phyloP scores from a whole-genome alignment of 2,113 vertebrate genomes.

The Amia ocellicauda region DNA sequence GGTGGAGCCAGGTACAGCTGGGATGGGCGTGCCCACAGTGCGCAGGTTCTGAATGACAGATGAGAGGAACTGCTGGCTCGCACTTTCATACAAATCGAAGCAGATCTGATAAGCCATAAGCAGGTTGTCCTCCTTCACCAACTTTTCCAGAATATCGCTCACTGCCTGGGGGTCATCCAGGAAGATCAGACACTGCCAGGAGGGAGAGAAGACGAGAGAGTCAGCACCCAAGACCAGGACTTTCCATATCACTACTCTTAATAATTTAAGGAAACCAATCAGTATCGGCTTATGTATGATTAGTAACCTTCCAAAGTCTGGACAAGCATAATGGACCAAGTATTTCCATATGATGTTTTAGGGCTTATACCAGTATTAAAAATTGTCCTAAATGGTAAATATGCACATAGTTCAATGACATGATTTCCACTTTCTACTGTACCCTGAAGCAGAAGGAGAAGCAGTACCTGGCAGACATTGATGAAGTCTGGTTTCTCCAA shows the following conservation, averaged over 20 bases:
- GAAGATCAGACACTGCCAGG: slow-evolving; percentile 90
- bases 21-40: slow-evolving; percentile 89
- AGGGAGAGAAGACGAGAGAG: slow-evolving; percentile 19
- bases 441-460: background rate
- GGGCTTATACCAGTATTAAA: too few species aligned
- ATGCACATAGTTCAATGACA: too few species aligned
- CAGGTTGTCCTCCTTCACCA: slow-evolving; percentile 97
- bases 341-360: too few species aligned
- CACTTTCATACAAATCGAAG: slow-evolving; percentile 97
- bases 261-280: too few species aligned
- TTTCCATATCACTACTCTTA: too few species aligned
- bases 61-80: slow-evolving; percentile 97
- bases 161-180: slow-evolving; percentile 97
- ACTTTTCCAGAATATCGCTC: slow-evolving; percentile 94
- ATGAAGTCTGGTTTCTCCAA: slow-evolving; percentile 98
- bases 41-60: slow-evolving; percentile 95
- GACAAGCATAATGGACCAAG: too few species aligned
- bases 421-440: too few species aligned
- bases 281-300: too few species aligned
- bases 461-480: slow-evolving; percentile 92
- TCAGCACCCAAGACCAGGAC: too few species aligned
- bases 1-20: slow-evolving; percentile 91
- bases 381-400: too few species aligned
- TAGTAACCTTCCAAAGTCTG: too few species aligned
- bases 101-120: slow-evolving; percentile 99